phyloP scores from a whole-genome alignment of 2,113 vertebrate species.

The Dissostichus mawsoni region DNA sequence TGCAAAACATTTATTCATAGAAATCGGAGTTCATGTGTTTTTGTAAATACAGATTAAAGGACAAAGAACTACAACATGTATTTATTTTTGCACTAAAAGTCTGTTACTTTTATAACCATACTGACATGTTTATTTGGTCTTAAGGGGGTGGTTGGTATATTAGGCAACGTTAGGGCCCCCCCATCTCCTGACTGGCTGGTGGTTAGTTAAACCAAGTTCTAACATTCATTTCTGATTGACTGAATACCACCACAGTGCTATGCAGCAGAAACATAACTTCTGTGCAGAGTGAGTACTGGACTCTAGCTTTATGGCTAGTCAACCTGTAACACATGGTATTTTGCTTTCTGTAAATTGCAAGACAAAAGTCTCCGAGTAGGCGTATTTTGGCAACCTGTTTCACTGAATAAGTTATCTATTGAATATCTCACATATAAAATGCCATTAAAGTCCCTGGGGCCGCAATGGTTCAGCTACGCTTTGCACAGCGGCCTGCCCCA shows the following conservation, averaged over 20 bases:
- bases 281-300: not conserved
- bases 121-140: too few relatives aligned
- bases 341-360: not conserved
- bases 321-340: not conserved
- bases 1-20: too few relatives aligned
- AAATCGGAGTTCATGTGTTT: too few relatives aligned
- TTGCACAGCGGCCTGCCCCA: not conserved
- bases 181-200: not conserved
- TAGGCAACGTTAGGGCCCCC: too few relatives aligned
- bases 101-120: too few relatives aligned
- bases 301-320: not conserved
- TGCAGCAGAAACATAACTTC: not conserved
- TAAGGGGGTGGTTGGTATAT: too few relatives aligned
- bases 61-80: too few relatives aligned
- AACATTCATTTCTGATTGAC: not conserved
- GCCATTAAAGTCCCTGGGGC: not conserved
- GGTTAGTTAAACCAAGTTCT: not conserved
- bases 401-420: not conserved
- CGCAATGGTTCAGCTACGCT: not conserved
- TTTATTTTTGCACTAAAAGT: too few relatives aligned
- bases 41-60: too few relatives aligned
- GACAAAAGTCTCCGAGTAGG: too few relatives aligned
- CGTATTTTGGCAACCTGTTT: not conserved
- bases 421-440: not conserved
- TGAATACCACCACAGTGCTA: too few relatives aligned